These are phyloP conservation scores for Epinephelus fuscoguttatus DNA, from an alignment of 2,113 vertebrate genomes.

Conservation along the genomic window DNA sequence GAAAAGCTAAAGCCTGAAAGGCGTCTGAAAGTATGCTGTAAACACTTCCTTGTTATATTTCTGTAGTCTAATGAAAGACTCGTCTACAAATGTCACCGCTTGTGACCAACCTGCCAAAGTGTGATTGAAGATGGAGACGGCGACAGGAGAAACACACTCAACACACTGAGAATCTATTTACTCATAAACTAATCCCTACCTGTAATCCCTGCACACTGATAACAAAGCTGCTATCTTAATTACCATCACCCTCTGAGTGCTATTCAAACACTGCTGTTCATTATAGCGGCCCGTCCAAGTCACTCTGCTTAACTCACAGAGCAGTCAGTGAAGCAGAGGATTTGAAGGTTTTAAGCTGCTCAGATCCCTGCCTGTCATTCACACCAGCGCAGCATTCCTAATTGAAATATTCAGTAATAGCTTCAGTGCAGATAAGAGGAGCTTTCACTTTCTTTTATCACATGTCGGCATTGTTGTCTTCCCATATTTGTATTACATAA, in stretches of 20 bases:
- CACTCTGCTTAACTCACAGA: conserved; percentile 30
- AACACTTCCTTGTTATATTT: conserved; percentile 1
- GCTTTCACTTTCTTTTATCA: background rate
- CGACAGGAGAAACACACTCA: conserved; percentile 35
- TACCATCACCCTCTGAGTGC: conserved; percentile 71
- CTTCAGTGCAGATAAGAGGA: conserved; percentile 19
- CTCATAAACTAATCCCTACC: conserved; percentile 73
- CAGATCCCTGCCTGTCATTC: conserved; percentile 39
- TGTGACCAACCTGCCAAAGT: conserved; percentile 55
- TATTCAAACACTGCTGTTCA: conserved; percentile 66
- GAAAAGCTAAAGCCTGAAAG: background rate
- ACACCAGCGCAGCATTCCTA: conserved; percentile 20
- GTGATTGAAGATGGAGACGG: conserved; percentile 41
- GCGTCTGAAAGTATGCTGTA: background rate
- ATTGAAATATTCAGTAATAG: conserved; percentile 48
- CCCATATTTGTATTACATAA: background rate
- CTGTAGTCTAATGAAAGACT: background rate
- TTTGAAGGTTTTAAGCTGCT: conserved; percentile 33
- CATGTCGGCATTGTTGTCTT: background rate
- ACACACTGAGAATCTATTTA: conserved; percentile 64
- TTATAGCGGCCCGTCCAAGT: conserved; percentile 42
- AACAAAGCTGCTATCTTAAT: conserved; percentile 74
- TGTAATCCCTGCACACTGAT: conserved; percentile 62
- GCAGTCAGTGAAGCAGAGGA: conserved; percentile 43
- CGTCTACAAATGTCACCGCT: conserved; percentile 27